Percentiles rank a stretch among this genome's conserved stretches.
These are phyloP conservation scores for Tonatia bakeri DNA, from an alignment of 2,113 vertebrate species.

Conservation along the genomic window DNA sequence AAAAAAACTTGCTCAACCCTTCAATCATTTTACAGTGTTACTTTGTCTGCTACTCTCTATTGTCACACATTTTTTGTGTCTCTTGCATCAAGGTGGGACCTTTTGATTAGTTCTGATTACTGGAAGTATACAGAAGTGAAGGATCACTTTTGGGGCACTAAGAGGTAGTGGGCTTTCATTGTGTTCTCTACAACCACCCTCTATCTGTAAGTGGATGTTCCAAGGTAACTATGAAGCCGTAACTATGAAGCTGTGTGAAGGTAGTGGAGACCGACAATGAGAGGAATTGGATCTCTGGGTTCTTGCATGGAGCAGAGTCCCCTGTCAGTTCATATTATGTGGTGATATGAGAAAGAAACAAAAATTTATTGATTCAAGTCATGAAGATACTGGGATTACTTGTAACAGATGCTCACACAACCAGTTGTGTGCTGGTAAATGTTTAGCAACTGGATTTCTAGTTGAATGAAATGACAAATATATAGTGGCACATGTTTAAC, in stretches of 20 bases:
- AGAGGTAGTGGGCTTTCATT: background rate
- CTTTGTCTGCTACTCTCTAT: background rate
- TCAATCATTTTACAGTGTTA: background rate
- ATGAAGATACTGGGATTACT: background rate
- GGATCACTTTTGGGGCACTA: background rate
- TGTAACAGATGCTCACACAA: background rate
- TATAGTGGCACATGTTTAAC: background rate
- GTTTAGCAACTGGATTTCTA: background rate
- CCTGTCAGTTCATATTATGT: background rate
- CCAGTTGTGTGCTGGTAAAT: background rate
- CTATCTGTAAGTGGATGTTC: background rate
- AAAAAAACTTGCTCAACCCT: background rate
- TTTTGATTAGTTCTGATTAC: conserved; percentile 24
- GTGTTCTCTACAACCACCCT: background rate
- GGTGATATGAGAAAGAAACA: background rate
- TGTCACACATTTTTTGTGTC: background rate
- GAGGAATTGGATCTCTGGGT: background rate
- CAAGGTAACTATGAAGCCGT: background rate
- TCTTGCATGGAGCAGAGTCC: background rate
- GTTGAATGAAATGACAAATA: background rate
- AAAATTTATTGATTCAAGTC: background rate
- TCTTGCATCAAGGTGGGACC: background rate
- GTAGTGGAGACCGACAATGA: background rate
- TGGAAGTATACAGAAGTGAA: background rate
- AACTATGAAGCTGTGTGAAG: background rate